Percentiles rank a stretch among this genome's conserved stretches.
These are phyloP conservation scores for Luffia ferchaultella DNA, from an alignment of 2,888 invertebrate genomes.

Conservation along the genomic window DNA sequence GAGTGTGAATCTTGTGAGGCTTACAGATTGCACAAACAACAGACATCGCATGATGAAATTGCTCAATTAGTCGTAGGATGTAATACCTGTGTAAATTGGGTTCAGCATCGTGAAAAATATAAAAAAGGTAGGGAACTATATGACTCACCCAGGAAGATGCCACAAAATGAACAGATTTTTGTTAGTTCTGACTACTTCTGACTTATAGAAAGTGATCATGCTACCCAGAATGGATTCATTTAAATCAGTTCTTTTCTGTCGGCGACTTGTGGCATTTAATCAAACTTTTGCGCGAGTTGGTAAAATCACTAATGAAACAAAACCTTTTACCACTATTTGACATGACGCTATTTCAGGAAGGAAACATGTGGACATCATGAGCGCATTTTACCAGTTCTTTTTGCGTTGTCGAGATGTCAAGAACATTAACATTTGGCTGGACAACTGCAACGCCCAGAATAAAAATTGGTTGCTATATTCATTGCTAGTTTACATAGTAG, in stretches of 20 bases:
- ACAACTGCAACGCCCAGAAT: slow-evolving; percentile 19
- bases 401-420: slow-evolving; percentile 11
- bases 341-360: slow-evolving; percentile 9
- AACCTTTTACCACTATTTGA: slow-evolving; percentile 7
- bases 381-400: slow-evolving; percentile 10
- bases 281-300: slow-evolving; percentile 14
- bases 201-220: slow-evolving; percentile 18
- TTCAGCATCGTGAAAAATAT: too few relatives aligned
- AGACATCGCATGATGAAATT: too few relatives aligned
- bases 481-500: slow-evolving; percentile 15
- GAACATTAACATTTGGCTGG: slow-evolving; percentile 14
- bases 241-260: slow-evolving; percentile 14
- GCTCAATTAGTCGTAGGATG: too few relatives aligned
- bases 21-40: too few relatives aligned
- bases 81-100: too few relatives aligned
- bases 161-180: too few relatives aligned
- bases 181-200: too few relatives aligned
- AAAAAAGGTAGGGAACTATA: too few relatives aligned
- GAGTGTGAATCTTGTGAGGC: too few relatives aligned
- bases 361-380: slow-evolving; percentile 10
- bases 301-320: slow-evolving; percentile 4
- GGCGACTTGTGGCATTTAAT: slow-evolving; percentile 14
- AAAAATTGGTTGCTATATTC: slow-evolving; percentile 18
- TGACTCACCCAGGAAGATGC: too few relatives aligned
- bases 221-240: slow-evolving; percentile 15